Conservation (phyloP, 2,113 vertebrate species). For the Platanista minor region DNA sequence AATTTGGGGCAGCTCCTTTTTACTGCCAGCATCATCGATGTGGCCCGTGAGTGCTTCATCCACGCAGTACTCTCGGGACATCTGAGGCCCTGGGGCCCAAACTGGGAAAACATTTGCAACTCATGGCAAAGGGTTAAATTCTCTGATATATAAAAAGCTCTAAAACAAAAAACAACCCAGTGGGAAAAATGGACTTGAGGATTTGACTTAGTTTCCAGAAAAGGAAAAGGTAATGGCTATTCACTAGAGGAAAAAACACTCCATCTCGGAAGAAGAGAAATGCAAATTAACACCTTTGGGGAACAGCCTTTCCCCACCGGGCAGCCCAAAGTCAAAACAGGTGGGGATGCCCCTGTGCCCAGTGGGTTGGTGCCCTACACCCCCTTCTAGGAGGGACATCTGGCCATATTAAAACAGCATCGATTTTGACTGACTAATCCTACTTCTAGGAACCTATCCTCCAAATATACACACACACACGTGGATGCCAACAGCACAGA, state of each 20-base stretch:
- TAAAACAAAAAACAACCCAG: background rate
- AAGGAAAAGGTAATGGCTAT: background rate
- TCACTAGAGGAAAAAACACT: background rate
- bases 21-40: background rate
- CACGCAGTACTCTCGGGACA: accelerated
- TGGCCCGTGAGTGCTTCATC: background rate
- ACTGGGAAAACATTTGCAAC: background rate
- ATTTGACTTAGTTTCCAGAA: background rate
- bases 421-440: background rate
- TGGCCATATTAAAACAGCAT: background rate
- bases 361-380: background rate
- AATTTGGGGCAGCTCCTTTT: no score
- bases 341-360: background rate
- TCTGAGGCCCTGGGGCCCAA: background rate
- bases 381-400: background rate
- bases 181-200: background rate
- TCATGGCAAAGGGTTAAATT: background rate
- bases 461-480: accelerated
- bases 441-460: background rate
- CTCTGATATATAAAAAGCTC: background rate
- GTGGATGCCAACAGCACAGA: accelerated
- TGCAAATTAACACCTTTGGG: background rate
- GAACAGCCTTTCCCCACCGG: background rate
- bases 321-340: background rate
- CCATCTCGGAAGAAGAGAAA: background rate